Evolutionary conservation across 2,888 invertebrate genomes (phyloP).

Genomic region (Ischnura elegans): DNA sequence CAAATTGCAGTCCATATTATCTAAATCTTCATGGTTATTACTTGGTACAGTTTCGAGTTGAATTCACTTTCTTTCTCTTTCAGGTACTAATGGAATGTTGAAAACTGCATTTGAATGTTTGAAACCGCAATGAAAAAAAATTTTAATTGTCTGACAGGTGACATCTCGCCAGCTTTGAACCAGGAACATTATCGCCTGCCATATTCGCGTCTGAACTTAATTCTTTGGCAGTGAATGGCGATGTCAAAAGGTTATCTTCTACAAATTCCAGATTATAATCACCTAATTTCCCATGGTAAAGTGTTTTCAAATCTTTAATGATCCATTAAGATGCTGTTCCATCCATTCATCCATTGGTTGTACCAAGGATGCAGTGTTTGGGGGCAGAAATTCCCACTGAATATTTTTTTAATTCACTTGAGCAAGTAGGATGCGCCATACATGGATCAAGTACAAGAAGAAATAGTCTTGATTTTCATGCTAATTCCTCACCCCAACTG

Average conservation of each 20-base stretch:
- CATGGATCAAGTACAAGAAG: conserved; percentile 74
- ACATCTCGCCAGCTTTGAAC: no score
- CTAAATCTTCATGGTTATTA: not conserved
- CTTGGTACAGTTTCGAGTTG: not conserved
- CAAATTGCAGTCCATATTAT: not conserved
- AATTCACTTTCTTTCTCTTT: not conserved
- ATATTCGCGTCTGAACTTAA: not conserved
- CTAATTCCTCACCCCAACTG: conserved; percentile 72
- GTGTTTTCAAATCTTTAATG: conserved; percentile 71
- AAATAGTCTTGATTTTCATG: conserved; percentile 72
- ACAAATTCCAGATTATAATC: not conserved
- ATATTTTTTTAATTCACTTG: conserved; percentile 69
- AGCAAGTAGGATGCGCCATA: conserved; percentile 72
- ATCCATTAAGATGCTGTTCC: conserved; percentile 72
- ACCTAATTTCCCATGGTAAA: not conserved
- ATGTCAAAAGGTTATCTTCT: not conserved
- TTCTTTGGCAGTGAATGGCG: not conserved
- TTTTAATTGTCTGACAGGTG: no score
- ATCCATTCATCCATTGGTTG: conserved; percentile 73
- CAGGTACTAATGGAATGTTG: no score
- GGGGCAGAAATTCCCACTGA: conserved; percentile 74
- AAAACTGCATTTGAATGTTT: no score
- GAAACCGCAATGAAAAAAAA: no score
- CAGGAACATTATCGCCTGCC: no score
- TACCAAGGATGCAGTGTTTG: no score